Base-by-base conservation (phyloP, 2,797 vertebrate species). In the Gymnocypris eckloni region DNA sequence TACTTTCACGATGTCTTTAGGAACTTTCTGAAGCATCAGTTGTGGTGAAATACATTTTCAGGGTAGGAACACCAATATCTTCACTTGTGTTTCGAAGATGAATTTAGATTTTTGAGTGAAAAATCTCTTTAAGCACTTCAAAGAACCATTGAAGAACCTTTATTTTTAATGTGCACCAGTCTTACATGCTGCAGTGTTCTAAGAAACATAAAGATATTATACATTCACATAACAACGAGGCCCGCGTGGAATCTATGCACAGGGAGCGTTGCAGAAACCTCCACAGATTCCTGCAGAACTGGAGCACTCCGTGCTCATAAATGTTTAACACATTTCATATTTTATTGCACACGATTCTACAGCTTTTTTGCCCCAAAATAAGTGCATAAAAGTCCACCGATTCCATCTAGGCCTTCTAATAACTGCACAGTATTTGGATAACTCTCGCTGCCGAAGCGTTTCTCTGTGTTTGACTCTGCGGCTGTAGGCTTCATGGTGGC, bases 401-500 rank as follows among this genome's bases (percentile, higher is more conserved):
- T 73, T 73, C 33, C 52, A 77, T 4, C 33, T 5, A 52, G 33
- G 7, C 75, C 37, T 78, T 59, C 43, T 78, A 69, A 77, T 69
- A 66, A 84, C n/a, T 50, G 43, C 13, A 18, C 56, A 64, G 20
- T 54, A 15, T 33, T 33, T 39, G 15, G 9, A 64, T 20, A 52
- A n/a, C 56, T 66, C 43, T 25, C 8, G 10, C 82, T 85, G 25
- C 39, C 56, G 83, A 56, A 84, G 83, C 3, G 0, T 76, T 54
- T 54, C 48, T 76, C 0, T 59, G 43, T 72, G 52, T 71, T 54
- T 81, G 43, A 67, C 45, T 78, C 33, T 69, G n/a, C 33, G 75
- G 6, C 82, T 83, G 37, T 48, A 66, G 87, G 81, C 93, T 94
- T 92, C 90, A 90, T 93, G 92, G 93, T 86, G 86, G 85, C 93